Conservation (phyloP, 2,113 vertebrate genomes). For the Cololabis saira region DNA sequence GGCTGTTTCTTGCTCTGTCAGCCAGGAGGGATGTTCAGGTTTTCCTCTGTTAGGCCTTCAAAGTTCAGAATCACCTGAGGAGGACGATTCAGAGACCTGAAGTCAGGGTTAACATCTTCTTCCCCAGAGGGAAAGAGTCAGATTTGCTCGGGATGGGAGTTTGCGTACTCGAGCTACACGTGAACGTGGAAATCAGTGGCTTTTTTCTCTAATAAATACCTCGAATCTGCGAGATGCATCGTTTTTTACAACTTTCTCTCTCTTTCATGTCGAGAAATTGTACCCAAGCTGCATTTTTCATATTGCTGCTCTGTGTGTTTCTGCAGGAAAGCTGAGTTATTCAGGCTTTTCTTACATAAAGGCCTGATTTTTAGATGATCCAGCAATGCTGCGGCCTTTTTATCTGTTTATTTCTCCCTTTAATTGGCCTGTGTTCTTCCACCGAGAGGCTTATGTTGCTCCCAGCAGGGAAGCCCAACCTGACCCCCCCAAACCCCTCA, state of each 20-base stretch:
- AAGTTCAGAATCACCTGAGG: slow-evolving; percentile 40
- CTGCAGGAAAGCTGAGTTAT: slow-evolving; percentile 63
- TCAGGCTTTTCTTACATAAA: slow-evolving; percentile 60
- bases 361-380: slow-evolving; percentile 71
- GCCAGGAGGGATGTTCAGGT: slow-evolving; percentile 16
- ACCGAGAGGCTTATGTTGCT: slow-evolving; percentile 54
- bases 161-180: neutral
- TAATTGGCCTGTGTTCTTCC: slow-evolving; percentile 66
- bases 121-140: neutral
- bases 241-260: slow-evolving; percentile 21
- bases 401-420: slow-evolving; percentile 59
- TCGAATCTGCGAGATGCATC: slow-evolving; percentile 23
- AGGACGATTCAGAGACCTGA: slow-evolving; percentile 11
- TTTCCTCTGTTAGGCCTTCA: slow-evolving; percentile 30
- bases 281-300: slow-evolving; percentile 61
- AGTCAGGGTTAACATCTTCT: slow-evolving; percentile 26
- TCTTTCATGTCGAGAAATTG: slow-evolving; percentile 53
- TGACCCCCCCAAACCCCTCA: slow-evolving; percentile 52
- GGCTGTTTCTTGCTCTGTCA: slow-evolving; percentile 23
- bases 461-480: slow-evolving; percentile 61
- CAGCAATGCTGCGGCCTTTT: slow-evolving; percentile 56
- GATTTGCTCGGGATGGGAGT: neutral
- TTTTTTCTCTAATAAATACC: slow-evolving; percentile 22
- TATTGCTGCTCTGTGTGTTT: slow-evolving; percentile 67
- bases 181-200: slow-evolving; percentile 25